phyloP scores from a whole-genome alignment of 2,113 vertebrate species.

The Poicephalus gulielmi region DNA sequence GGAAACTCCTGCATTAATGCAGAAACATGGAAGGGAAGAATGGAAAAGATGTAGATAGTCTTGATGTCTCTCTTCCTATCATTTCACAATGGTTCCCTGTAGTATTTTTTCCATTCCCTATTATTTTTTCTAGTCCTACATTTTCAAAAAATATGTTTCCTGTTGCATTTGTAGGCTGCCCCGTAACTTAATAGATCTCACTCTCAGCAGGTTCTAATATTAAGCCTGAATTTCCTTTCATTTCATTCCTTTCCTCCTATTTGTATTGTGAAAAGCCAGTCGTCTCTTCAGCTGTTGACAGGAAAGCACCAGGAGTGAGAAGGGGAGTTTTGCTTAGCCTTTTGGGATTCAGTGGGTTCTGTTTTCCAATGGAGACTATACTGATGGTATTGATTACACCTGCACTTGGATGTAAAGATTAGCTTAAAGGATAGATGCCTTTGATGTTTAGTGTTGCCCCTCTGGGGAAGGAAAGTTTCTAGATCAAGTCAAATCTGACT shows the following conservation, averaged over 20 bases:
- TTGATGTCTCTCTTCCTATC: not conserved
- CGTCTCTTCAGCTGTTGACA: not conserved
- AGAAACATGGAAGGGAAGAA: not conserved
- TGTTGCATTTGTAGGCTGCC: not conserved
- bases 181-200: not conserved
- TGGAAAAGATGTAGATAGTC: not conserved
- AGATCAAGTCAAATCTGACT: not conserved
- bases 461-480: not conserved
- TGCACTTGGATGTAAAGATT: not conserved
- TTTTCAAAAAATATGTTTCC: not conserved
- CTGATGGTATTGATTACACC: not conserved
- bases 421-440: not conserved
- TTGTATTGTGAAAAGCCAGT: not conserved
- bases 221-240: too few species aligned
- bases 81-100: not conserved
- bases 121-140: not conserved
- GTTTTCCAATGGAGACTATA: not conserved
- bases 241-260: not conserved
- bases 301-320: not conserved
- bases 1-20: not conserved
- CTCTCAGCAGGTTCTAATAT: too few species aligned
- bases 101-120: not conserved
- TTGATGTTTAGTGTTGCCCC: not conserved
- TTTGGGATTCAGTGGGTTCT: not conserved
- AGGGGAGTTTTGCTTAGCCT: not conserved